Conservation (phyloP, 1,140 invertebrate species). For the Leptopilina clavipes region DNA sequence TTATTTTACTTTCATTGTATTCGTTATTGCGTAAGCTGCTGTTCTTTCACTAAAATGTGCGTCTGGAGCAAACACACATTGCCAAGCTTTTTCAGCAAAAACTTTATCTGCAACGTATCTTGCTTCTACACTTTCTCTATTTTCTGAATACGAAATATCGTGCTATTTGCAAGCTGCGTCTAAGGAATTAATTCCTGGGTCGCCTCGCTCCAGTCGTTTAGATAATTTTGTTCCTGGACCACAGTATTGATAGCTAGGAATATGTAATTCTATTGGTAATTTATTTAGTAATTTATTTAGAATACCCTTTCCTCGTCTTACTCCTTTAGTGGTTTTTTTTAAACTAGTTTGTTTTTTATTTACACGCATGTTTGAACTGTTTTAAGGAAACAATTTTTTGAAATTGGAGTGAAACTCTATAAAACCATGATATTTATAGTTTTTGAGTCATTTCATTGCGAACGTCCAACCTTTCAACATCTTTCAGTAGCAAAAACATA, state of each 20-base stretch:
- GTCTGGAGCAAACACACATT: neutral
- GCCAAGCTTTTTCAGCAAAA: neutral
- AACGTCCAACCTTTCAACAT: too few species aligned
- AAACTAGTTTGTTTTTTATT: neutral
- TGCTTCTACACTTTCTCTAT: neutral
- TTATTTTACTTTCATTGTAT: neutral
- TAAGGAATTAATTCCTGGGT: conserved; percentile 54
- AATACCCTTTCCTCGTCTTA: neutral
- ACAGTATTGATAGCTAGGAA: conserved; percentile 53
- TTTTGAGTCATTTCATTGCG: too few species aligned
- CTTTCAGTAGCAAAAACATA: too few species aligned
- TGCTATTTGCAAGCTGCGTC: conserved; percentile 55
- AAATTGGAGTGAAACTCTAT: too few species aligned
- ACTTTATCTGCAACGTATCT: neutral
- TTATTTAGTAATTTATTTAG: neutral
- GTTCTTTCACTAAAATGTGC: neutral
- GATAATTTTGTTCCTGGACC: conserved; percentile 53
- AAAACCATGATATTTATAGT: too few species aligned
- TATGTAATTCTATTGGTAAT: neutral
- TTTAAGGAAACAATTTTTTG: too few species aligned
- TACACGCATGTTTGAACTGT: too few species aligned
- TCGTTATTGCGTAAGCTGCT: neutral
- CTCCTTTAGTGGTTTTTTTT: neutral
- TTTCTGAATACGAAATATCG: conserved; percentile 58
- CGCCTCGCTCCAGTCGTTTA: conserved; percentile 48